These are phyloP conservation scores for Meiosimyza platycephala DNA, from an alignment of 2,888 invertebrate species.

Conservation along the genomic window DNA sequence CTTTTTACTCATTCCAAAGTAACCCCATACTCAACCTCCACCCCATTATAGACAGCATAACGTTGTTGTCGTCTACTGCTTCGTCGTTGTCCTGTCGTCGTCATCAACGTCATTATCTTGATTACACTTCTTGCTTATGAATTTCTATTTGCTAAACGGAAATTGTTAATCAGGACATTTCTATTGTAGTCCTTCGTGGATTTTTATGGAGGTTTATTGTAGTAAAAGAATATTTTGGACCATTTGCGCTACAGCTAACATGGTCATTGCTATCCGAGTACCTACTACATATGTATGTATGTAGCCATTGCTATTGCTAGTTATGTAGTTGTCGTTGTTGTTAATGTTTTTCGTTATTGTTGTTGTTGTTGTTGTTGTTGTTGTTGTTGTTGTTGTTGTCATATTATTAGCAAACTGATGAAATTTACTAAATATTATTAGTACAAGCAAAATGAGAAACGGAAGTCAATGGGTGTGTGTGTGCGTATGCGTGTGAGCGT, in stretches of 20 bases:
- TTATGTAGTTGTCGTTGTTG: too few species aligned
- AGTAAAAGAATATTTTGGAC: not conserved
- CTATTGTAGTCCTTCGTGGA: slow-evolving; percentile 8
- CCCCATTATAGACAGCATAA: not conserved
- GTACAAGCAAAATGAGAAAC: slow-evolving; percentile 25
- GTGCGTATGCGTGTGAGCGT: slow-evolving; percentile 5
- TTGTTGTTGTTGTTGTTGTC: slow-evolving; percentile 6
- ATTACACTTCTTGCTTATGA: slow-evolving; percentile 20
- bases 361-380: too few species aligned
- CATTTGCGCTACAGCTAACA: not conserved
- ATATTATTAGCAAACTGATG: slow-evolving; percentile 26
- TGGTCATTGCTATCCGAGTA: slow-evolving; percentile 2
- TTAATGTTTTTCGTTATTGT: not conserved
- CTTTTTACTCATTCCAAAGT: not conserved
- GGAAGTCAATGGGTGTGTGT: slow-evolving; percentile 21
- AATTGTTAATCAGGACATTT: slow-evolving; percentile 38
- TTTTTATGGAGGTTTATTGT: not conserved
- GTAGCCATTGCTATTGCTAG: not conserved
- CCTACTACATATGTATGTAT: too few species aligned
- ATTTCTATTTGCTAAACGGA: slow-evolving; percentile 35
- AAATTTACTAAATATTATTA: slow-evolving; percentile 34
- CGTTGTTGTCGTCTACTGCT: not conserved
- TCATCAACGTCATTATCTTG: slow-evolving; percentile 10
- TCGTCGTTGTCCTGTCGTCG: not conserved
- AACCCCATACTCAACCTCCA: not conserved